Conservation (phyloP, 2,797 vertebrate species). For the Chaenodraco wilsoni region DNA sequence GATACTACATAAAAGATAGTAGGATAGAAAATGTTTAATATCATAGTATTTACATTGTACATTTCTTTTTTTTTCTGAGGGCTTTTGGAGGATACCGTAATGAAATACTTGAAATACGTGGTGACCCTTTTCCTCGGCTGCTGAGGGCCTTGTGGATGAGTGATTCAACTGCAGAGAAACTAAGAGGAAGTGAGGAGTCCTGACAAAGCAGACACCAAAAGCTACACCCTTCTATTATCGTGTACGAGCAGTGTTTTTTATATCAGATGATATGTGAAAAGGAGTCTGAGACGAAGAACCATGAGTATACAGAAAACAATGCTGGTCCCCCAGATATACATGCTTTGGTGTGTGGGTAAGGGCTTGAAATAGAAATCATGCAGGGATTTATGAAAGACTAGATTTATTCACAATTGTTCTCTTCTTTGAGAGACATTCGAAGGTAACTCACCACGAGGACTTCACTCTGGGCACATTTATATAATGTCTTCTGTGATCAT, state of each 20-base stretch:
- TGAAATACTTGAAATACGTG: neutral
- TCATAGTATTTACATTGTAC: neutral
- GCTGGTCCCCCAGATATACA: neutral
- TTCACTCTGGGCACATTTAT: neutral
- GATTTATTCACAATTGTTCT: neutral
- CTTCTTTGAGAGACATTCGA: neutral
- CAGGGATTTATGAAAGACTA: neutral
- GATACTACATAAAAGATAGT: too few relatives aligned
- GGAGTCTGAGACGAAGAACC: neutral
- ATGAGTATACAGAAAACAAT: neutral
- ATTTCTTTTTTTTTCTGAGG: neutral
- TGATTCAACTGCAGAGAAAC: neutral
- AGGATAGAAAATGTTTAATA: neutral
- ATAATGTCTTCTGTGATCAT: too few relatives aligned
- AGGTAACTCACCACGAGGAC: neutral
- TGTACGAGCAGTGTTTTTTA: neutral
- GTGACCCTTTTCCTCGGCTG: neutral
- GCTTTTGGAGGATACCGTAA: neutral
- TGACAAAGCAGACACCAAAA: neutral
- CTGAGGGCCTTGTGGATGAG: neutral
- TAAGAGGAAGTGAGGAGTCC: constrained; percentile 4
- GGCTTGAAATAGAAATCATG: neutral
- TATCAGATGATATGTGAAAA: neutral
- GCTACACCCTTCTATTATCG: constrained; percentile 14
- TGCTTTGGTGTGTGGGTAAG: neutral